Evolutionary conservation across 2,113 vertebrate species (phyloP), one percentile per base, ranked within the genome.

Genomic region (Orthonyx spaldingii): DNA sequence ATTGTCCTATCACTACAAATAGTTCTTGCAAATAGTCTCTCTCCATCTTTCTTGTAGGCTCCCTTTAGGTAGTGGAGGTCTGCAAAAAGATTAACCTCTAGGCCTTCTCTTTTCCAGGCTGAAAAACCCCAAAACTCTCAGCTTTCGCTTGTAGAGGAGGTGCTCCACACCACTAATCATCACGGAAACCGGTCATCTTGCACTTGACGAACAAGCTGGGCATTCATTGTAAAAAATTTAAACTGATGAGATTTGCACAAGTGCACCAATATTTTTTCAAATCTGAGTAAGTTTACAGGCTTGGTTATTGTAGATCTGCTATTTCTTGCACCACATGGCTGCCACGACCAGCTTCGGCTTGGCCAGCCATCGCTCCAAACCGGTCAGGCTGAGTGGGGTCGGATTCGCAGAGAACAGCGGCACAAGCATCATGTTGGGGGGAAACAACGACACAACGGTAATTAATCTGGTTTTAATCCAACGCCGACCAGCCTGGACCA

Each of bases 361-460:
- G 23, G 3, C 16, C 46, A 35, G 49, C 24, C 13, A 8, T 1
- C 6, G 6, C 53, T n/a, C 46, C 41, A 24, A 32, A 35, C 10
- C 42, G 39, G 55, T 1, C 52, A 21, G 17, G 35, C 3, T 19
- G 56, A 18, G 20, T 0, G 2, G 46, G 55, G 37, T 56, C 57
- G 23, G 26, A 70, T n/a, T n/a, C 17, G 3, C 52, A 15, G 28
- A 6, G 9, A 52, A 18, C 15, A 4, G 6, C 17, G 6, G 16
- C 4, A 28, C 20, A 6, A 32, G 21, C 28, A 21, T 18, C 1
- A n/a, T n/a, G n/a, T n/a, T n/a, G 1, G 1, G 6, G 8, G 4
- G 9, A 63, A 46, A 49, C 53, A 37, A 30, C 11, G 32, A 2
- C 49, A 27, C 53, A 26, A 14, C 14, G 10, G 0, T 6, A 13